Evolutionary conservation across 2,113 vertebrate species (phyloP), one percentile per base, ranked within the genome.

Genomic region (Gymnorhina tibicen): DNA sequence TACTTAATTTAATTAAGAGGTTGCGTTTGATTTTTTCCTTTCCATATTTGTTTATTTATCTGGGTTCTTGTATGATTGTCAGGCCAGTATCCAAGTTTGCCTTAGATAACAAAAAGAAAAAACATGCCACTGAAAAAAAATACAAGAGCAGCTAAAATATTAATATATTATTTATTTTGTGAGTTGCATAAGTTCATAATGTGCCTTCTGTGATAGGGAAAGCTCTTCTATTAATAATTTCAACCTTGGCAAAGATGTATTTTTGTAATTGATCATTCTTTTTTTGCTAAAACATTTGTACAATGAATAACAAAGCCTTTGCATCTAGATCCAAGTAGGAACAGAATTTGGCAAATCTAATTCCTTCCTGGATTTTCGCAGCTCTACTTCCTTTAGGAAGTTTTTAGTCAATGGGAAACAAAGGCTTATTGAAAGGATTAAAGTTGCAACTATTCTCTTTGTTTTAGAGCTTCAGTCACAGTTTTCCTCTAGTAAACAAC

Each of bases 371-470:
- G 97, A 97, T 98, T 97, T 97, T 98, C 97, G 96, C 97, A 96
- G 97, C 97, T 98, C 96, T 97, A 95, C 97, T 98, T 98, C 98
- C 98, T 98, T 97, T 79, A 98, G 98, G 99, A 99, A 99, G 98
- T 98, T 98, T 98, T 98, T 96, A 96, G 98, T 98, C 96, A 98
- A 98, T 99, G 98, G 98, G 98, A 99, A 99, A 98, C 99, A 98
- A 98, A 98, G 95, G 93, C 97, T 98, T 98, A 98, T 98, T 98
- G 98, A 98, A 98, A 98, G 97, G 97, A 98, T 98, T 97, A 98
- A 98, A 98, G 97, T 94, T 91, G 69, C 93, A 96, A 95, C 95
- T 96, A 95, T 97, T 97, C 97, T 96, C 97, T 98, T 98, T 98
- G 97, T 98, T 98, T 98, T 95, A 93, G 81, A 82, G 91, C 97